A percentile compares a stretch with the other conserved stretches of the same genome.
phyloP scores from a whole-genome alignment of 2,113 vertebrate species.

The Odontesthes bonariensis region DNA sequence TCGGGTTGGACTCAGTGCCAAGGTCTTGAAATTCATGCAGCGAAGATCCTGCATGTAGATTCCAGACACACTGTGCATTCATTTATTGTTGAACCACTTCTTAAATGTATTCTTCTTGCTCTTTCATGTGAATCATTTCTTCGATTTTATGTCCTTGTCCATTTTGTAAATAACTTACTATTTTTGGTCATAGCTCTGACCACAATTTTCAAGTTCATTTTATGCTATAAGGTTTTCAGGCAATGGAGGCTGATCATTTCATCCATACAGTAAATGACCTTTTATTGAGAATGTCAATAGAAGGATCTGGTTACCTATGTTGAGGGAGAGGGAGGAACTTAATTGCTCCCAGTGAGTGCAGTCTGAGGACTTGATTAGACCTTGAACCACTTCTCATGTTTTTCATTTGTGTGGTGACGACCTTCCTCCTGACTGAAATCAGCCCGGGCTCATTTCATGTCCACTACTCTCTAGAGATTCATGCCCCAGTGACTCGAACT shows the following conservation, averaged over 20 bases:
- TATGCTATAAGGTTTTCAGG: constrained; percentile 53
- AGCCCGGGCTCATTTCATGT: constrained; percentile 74
- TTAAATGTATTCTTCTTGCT: constrained; percentile 43
- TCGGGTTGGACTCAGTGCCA: constrained; percentile 71
- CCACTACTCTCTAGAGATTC: constrained; percentile 74
- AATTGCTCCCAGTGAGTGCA: constrained; percentile 84
- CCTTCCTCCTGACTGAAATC: constrained; percentile 81
- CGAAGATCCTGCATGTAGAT: constrained; percentile 55
- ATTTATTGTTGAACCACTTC: constrained; percentile 41
- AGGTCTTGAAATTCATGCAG: constrained; percentile 69
- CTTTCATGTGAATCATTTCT: constrained; percentile 48
- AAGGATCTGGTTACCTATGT: constrained; percentile 83
- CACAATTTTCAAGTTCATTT: constrained; percentile 63
- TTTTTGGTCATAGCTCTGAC: constrained; percentile 50
- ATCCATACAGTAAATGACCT: constrained; percentile 81
- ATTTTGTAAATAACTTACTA: constrained; percentile 49
- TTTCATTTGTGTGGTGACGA: constrained; percentile 84
- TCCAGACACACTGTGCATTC: constrained; percentile 39
- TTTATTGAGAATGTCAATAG: constrained; percentile 83
- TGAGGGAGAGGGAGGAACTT: constrained; percentile 76
- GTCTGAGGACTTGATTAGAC: constrained; percentile 85
- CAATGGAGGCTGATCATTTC: constrained; percentile 72
- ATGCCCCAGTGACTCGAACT: constrained; percentile 72
- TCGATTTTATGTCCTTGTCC: constrained; percentile 64
- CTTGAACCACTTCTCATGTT: constrained; percentile 84